Percentiles rank a stretch among this genome's conserved stretches.
phyloP scores from a whole-genome alignment of 2,888 invertebrate species.

The Podotricha telesiphe region DNA sequence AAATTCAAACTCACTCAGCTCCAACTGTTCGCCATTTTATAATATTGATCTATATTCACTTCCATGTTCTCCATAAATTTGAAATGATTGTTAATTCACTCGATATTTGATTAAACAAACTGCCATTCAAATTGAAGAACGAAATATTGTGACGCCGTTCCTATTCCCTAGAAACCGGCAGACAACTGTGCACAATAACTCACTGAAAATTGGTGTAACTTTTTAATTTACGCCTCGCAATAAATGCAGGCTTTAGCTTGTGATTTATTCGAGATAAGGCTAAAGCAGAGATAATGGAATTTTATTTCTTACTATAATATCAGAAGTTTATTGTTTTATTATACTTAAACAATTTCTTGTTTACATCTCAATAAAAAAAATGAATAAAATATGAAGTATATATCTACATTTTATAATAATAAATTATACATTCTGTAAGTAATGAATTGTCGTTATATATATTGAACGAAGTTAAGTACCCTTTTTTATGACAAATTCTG shows the following conservation, averaged over 20 bases:
- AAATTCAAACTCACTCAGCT: constrained; percentile 44
- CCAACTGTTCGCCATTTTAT: constrained; percentile 30
- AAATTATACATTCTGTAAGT: background rate
- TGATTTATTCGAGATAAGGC: constrained; percentile 72
- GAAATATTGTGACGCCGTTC: constrained; percentile 31
- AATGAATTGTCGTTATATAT: background rate
- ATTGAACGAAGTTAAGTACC: background rate
- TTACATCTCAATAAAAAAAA: background rate
- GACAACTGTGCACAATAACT: constrained; percentile 77
- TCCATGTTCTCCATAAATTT: constrained; percentile 22
- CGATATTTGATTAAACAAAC: constrained; percentile 38
- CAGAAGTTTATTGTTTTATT: constrained; percentile 27
- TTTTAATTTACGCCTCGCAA: constrained; percentile 78
- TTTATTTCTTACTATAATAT: constrained; percentile 46
- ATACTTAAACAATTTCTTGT: background rate
- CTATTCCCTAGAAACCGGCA: constrained; percentile 53
- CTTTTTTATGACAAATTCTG: constrained; percentile 7
- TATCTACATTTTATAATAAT: background rate
- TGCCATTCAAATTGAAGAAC: constrained; percentile 31
- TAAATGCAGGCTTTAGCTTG: constrained; percentile 69
- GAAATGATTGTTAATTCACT: constrained; percentile 29
- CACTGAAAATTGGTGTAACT: constrained; percentile 78
- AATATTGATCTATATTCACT: constrained; percentile 24
- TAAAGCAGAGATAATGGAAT: constrained; percentile 49
- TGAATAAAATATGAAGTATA: no score